Conservation (phyloP, 1,140 invertebrate species). For the Penaeus chinensis region DNA sequence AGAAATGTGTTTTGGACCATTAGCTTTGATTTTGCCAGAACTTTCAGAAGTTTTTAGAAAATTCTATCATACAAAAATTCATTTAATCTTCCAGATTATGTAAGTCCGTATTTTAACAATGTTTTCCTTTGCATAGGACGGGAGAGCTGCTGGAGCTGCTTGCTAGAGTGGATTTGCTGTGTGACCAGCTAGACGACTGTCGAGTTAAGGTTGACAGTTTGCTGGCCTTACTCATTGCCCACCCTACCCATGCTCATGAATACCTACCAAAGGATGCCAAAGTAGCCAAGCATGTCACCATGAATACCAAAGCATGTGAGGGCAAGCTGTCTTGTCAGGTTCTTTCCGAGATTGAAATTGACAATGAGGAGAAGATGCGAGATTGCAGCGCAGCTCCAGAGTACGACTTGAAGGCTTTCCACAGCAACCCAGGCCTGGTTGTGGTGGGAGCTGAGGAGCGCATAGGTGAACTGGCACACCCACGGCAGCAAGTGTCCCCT, state of each 20-base stretch:
- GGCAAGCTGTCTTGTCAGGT: not conserved
- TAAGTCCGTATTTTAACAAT: not conserved
- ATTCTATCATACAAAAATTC: not conserved
- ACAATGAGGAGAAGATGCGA: slow-evolving; percentile 30
- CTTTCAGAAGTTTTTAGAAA: no score
- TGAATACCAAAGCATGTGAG: not conserved
- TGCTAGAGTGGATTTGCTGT: slow-evolving; percentile 53
- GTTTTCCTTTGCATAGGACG: slow-evolving; percentile 36
- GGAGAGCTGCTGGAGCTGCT: slow-evolving; percentile 46
- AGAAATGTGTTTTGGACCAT: no score
- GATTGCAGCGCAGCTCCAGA: not conserved
- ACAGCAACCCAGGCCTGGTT: not conserved
- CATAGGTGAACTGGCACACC: not conserved
- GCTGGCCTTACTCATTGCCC: slow-evolving; percentile 25
- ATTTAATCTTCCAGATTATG: not conserved
- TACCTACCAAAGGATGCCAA: slow-evolving; percentile 10
- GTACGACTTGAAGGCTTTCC: not conserved
- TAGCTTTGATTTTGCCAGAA: no score
- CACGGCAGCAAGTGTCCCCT: slow-evolving; percentile 5
- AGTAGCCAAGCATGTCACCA: not conserved
- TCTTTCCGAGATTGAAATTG: not conserved
- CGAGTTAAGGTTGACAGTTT: slow-evolving; percentile 57
- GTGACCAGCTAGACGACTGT: slow-evolving; percentile 60
- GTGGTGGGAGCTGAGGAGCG: slow-evolving; percentile 3
- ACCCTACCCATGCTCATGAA: slow-evolving; percentile 19